Base-by-base conservation (phyloP, 2,797 vertebrate species). In the Helostoma temminkii region DNA sequence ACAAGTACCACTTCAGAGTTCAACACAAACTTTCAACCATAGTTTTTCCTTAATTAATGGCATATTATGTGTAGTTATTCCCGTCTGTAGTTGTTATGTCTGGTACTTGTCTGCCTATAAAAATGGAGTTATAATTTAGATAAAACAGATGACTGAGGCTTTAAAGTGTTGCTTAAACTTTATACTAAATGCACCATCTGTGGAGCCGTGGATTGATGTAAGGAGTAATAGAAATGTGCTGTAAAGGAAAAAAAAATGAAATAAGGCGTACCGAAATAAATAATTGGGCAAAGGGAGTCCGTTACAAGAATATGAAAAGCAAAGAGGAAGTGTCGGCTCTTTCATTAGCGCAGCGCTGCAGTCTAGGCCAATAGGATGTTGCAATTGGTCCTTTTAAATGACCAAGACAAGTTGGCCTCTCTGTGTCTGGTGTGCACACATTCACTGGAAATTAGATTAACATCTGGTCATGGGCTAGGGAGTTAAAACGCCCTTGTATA, bases 381-480 rank as follows among this genome's bases (percentile, higher is more conserved):
- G 45, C 66, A 45, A 25, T 71, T 64, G 56, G 50, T 43, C 60
- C 49, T 47, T 81, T 83, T 19, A 72, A 74, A 65, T 81, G 71
- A 78, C 69, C 53, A 55, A 16, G 68, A 68, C 79, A 36, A 78
- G 72, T 49, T 59, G 43, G 83, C 72, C 83, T 81, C 55, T 88
- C 78, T 54, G 55, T 59, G 81, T 74, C 78, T 87, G 82, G 64
- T 72, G 64, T 56, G 50, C 86, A 78, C 75, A 78, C 30, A 83
- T 77, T 77, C 69, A 67, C 83, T 63, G 76, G 66, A 89, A 92
- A 93, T 93, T 87, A 92, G 89, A 81, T 89, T 89, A 92, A 93
- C 91, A 93, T 93, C 89, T 93, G 91, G 82, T 66, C 70, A 58
- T 74, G 66, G 61, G 78, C 66, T 69, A 65, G 46, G 48, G 66